Conservation (phyloP, 2,797 vertebrate genomes). For the Anomalospiza imberbis region DNA sequence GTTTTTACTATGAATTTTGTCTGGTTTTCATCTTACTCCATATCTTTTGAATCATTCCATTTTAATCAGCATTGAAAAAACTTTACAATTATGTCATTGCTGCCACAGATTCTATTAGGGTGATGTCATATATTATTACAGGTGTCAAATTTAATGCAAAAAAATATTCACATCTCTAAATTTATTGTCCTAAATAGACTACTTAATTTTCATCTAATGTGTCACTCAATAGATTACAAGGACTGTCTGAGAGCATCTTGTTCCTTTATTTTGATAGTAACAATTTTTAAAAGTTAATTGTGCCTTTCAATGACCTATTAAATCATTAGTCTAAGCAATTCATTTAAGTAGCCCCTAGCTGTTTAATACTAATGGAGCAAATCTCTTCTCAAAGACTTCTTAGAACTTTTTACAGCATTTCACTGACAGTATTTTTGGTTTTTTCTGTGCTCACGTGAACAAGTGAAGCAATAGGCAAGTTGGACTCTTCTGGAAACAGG, state of each 20-base stretch:
- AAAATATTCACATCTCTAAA: background rate
- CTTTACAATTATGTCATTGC: background rate
- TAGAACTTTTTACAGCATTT: background rate
- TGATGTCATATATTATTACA: background rate
- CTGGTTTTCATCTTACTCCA: background rate
- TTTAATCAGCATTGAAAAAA: background rate
- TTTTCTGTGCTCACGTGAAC: background rate
- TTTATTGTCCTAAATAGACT: background rate
- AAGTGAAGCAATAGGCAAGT: background rate
- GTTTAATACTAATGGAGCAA: background rate
- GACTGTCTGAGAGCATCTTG: background rate
- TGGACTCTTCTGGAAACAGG: background rate
- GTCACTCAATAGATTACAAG: background rate
- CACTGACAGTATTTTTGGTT: background rate
- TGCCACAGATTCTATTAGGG: background rate
- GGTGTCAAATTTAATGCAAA: background rate
- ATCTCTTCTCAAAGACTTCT: background rate
- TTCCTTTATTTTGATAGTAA: background rate
- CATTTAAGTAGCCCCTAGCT: background rate
- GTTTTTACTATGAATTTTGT: background rate
- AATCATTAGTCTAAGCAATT: background rate
- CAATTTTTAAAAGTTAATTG: background rate
- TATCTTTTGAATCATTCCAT: background rate
- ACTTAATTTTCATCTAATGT: background rate
- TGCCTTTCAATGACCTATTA: background rate